A percentile compares a stretch with the other conserved stretches of the same genome.
These are phyloP conservation scores for Halictus ligatus DNA, from an alignment of 2,888 invertebrate species.

Conservation along the genomic window DNA sequence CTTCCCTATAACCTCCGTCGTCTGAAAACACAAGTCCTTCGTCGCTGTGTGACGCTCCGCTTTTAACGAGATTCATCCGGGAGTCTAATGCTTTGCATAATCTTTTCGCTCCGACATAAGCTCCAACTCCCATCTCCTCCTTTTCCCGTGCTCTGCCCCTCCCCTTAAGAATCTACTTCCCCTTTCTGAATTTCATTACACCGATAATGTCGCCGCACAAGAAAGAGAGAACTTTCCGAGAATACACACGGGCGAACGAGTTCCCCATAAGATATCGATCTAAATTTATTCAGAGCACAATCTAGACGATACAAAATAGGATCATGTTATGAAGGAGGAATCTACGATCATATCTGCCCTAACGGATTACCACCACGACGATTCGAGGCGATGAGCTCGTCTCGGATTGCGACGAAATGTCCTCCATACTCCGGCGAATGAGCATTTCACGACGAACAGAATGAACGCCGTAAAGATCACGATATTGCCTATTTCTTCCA, in stretches of 20 bases:
- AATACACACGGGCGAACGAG: background rate
- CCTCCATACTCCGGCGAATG: background rate
- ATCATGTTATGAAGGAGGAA: slow-evolving; percentile 29
- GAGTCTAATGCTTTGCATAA: slow-evolving; percentile 65
- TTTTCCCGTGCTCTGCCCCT: background rate
- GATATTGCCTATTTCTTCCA: background rate
- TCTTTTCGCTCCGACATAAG: slow-evolving; percentile 57
- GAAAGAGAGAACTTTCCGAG: background rate
- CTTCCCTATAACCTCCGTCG: slow-evolving; percentile 13
- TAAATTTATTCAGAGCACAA: slow-evolving; percentile 55
- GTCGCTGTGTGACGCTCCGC: slow-evolving; percentile 24
- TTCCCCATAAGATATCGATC: slow-evolving; percentile 37
- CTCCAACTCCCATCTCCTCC: slow-evolving; percentile 20
- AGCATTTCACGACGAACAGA: background rate
- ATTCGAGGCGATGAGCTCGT: slow-evolving; percentile 11
- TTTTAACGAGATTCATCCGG: slow-evolving; percentile 63
- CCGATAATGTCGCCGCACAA: slow-evolving; percentile 43
- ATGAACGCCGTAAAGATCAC: background rate
- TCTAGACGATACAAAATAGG: slow-evolving; percentile 26
- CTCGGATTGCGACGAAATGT: background rate
- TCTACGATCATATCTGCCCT: slow-evolving; percentile 23
- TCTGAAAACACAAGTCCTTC: slow-evolving; percentile 48
- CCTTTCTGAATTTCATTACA: slow-evolving; percentile 59
- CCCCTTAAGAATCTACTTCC: slow-evolving; percentile 45
- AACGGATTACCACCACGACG: background rate